A percentile compares a stretch with the other conserved stretches of the same genome.
Conservation (phyloP, 2,797 vertebrate genomes). For the Sebastes iracundus region DNA sequence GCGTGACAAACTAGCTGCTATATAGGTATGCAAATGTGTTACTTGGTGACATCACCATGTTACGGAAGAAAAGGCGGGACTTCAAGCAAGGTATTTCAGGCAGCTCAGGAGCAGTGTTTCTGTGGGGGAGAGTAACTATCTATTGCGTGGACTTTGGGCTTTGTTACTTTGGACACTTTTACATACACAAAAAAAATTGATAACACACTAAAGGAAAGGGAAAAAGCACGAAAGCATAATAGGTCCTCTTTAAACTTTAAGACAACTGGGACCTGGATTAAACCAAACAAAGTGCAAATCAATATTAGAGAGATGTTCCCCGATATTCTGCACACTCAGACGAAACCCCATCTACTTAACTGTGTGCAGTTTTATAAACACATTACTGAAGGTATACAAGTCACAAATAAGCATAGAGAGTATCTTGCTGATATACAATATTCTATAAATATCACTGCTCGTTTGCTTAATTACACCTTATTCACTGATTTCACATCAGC, state of each 20-base stretch:
- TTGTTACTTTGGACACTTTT: too few species aligned
- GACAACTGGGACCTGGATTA: conserved; percentile 16
- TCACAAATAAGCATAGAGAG: conserved; percentile 66
- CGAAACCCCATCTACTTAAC: conserved; percentile 35
- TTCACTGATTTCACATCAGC: conserved; percentile 59
- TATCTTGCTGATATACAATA: conserved; percentile 60
- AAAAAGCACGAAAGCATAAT: too few species aligned
- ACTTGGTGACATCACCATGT: too few species aligned
- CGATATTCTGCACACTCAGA: conserved; percentile 26
- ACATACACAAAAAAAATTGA: too few species aligned
- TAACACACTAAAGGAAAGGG: too few species aligned
- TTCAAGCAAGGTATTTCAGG: too few species aligned
- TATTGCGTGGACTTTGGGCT: too few species aligned
- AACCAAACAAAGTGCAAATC: conserved; percentile 50
- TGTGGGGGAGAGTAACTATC: too few species aligned
- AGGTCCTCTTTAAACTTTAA: not conserved
- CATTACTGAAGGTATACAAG: conserved; percentile 63
- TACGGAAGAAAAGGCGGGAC: too few species aligned
- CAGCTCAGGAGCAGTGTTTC: too few species aligned
- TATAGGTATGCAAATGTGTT: too few species aligned
- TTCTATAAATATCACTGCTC: conserved; percentile 56
- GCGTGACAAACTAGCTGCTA: too few species aligned
- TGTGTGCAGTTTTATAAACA: conserved; percentile 51
- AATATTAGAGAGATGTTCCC: conserved; percentile 34
- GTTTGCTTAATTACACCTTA: conserved; percentile 48